Base-by-base conservation (phyloP, 2,888 invertebrate species). In the Oligia fasciuncula region DNA sequence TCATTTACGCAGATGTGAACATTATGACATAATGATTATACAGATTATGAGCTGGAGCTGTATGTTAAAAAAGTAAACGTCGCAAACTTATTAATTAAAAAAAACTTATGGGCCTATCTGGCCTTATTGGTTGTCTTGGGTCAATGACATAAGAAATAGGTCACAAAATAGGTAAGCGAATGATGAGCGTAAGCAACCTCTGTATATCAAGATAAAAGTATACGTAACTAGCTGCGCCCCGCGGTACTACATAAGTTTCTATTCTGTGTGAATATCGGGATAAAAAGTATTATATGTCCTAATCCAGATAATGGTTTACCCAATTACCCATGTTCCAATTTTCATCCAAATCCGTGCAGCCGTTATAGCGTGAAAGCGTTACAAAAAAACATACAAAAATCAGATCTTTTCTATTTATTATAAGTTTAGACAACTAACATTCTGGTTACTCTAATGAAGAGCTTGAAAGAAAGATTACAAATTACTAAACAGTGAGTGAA, bases 21-120 rank as follows among this genome's bases (percentile, higher is more conserved):
- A 81, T 81, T 76, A 80, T 72, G 79, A 70, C 84, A 77, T 80
- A 74, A 86, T 84, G 77, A 86, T 79, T 77, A 84, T 76, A 77
- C 63, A 79, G 57, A 70, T 85, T 85, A 85, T 13, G 67, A 35
- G 54, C 17, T 70, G 78, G 63, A 35, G 63, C 19, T 69, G 76
- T 65, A 67, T 65, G 57, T 65, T 65, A 73, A 79, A 71, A 40
- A n/a, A 76, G 65, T 82, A 60, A 79, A 81, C 6, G 60, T 54
- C 49, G 13, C 40, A n/a, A 49, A 63, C 23, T 74, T 46, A 43
- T 77, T 66, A 70, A 83, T 79, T 54, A 67, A 73, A 75, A 73
- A 75, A 66, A 67, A 43, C 23, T 74, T 78, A 81, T 49, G 49
- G 46, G 17, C 49, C 5, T 57, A 49, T 72, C 62, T 67, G n/a